Evolutionary conservation across 2,797 vertebrate species (phyloP), one percentile per base, ranked within the genome.

Genomic region (Oreortyx pictus): DNA sequence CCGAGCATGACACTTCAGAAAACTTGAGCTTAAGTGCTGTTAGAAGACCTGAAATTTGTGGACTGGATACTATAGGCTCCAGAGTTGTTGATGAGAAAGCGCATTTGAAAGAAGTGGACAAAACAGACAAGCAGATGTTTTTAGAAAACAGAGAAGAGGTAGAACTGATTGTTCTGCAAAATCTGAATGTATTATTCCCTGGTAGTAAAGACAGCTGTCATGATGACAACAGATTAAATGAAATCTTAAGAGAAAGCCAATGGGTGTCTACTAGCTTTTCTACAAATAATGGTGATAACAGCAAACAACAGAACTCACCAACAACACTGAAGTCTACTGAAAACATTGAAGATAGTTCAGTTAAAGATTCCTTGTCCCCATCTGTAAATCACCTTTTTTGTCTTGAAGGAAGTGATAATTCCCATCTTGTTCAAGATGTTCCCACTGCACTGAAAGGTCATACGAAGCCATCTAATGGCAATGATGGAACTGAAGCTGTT

Each of bases 251-350:
- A 92, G 86, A 94, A 93, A 95, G 84, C 22, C 81, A 95, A 37
- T 92, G 92, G 82, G 4, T 89, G 46, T 94, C 95, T 88, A 92
- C 94, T 33, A 95, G 89, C 72, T 96, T 94, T 94, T 92, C 59
- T 82, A 54, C 39, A 85, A 93, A 62, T 64, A 92, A 54, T 12
- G 49, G 91, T 82, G 44, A 76, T 9, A 41, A 8, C 57, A 43
- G 12, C 47, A 79, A 92, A 70, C 82, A 92, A 66, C 89, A 84
- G 68, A 70, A 37, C 66, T 46, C 39, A 76, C 12, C 57, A 84
- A 29, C 78, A 82, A 64, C 44, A 35, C 29, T 6, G 29, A 88
- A 52, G 25, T 31, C 57, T 84, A 29, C 16, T 17, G 89, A 49
- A 90, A 56, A 82, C 84, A 72, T 0, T 0, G 54, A 68, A 29